A percentile compares a stretch with the other conserved stretches of the same genome.
Conservation (phyloP, 2,797 vertebrate genomes). For the Cossypha caffra region DNA sequence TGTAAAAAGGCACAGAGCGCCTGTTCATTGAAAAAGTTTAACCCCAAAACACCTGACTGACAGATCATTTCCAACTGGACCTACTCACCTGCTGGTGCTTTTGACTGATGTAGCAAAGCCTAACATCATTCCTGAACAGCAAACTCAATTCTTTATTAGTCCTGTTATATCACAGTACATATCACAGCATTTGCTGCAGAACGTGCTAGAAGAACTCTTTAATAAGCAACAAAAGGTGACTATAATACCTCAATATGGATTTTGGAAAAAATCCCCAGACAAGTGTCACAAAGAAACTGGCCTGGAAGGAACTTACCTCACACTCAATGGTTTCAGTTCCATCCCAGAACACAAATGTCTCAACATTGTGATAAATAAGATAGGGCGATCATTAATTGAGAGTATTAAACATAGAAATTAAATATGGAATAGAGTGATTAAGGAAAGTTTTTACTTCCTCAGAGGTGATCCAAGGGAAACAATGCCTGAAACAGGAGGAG, state of each 20-base stretch:
- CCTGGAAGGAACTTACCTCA: neutral
- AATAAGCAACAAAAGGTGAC: neutral
- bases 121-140: neutral
- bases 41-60: accelerated
- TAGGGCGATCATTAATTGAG: neutral
- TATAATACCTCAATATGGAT: neutral
- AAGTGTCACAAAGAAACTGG: neutral
- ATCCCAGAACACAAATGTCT: neutral
- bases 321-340: neutral
- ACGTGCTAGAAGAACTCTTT: neutral
- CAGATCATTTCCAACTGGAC: neutral
- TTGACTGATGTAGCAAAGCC: neutral
- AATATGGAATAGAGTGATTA: neutral
- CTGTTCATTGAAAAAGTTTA: neutral
- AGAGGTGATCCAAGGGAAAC: neutral
- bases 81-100: neutral
- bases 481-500: neutral
- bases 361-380: neutral
- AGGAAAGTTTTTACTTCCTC: neutral
- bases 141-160: neutral
- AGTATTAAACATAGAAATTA: neutral
- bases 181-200: neutral
- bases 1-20: neutral
- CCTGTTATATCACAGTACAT: neutral
- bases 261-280: neutral